Base-by-base conservation (phyloP, 2,113 vertebrate species). In the Acanthochromis polyacanthus region DNA sequence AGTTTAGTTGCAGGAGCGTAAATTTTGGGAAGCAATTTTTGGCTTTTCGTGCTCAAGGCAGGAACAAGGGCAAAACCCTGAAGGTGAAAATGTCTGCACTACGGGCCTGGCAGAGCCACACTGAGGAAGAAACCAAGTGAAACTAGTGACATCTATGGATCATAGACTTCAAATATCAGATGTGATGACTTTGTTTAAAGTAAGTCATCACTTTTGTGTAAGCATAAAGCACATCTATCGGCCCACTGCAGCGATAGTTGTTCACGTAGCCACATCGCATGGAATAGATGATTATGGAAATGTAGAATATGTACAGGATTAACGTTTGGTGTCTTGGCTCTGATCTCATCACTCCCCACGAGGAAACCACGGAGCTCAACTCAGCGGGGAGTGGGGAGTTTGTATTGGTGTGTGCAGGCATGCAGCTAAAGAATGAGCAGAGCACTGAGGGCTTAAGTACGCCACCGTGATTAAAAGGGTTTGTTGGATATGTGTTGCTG, bases 361-460 rank as follows among this genome's bases (percentile, higher is more conserved):
- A 75, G 79, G 51, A 75, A 75, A 58, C 32, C 64, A 52, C 71
- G 43, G 71, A 59, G 52, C 64, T 70, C 65, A 56, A 32, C 71
- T 75, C 79, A 51, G 65, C 57, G 4, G 79, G 79, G 71, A 75
- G 52, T 36, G 51, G 58, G 61, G 64, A 66, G 45, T 69, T n/a
- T 51, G 55, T 59, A 62, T 63, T 75, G 46, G 51, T 75, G 71
- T 61, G 68, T 79, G 76, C 76, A 79, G 68, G 68, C 62, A 67
- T 69, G 64, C 79, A 75, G 79, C 52, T 51, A 63, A 74, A 70
- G 71, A 75, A 81, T 57, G 65, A 75, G 64, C 59, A 32, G 23
- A 75, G 71, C 64, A 28, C 64, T 57, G 64, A 70, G 43, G 60
- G 51, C 71, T 81, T 63, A 75, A 75, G 51, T 62, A 68, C 78